Evolutionary conservation across 2,888 invertebrate species (phyloP).

Genomic region (Eretmocerus hayati): DNA sequence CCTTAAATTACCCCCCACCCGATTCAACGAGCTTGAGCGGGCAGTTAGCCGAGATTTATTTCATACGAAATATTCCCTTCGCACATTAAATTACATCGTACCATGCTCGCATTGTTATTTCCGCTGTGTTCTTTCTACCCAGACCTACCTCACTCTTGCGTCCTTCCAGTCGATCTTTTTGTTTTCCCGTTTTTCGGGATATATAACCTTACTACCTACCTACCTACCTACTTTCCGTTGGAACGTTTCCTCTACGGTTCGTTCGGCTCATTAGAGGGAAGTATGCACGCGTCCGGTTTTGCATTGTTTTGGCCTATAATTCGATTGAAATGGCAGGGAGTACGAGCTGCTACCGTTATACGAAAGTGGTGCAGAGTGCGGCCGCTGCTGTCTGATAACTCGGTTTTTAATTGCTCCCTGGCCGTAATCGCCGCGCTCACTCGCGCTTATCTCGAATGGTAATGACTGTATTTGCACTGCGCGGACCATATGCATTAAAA

Average conservation of each 20-base stretch:
- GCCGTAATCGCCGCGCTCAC: neutral
- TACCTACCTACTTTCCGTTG: too few relatives aligned
- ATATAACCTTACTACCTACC: too few relatives aligned
- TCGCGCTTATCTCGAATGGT: neutral
- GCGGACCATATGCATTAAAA: too few relatives aligned
- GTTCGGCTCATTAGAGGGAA: slow-evolving; percentile 11
- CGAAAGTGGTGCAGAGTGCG: neutral
- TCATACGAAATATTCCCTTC: slow-evolving; percentile 43
- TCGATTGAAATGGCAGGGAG: slow-evolving; percentile 4
- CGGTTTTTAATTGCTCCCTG: neutral
- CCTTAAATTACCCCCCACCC: slow-evolving; percentile 44
- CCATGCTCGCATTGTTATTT: too few relatives aligned
- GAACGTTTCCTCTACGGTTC: too few relatives aligned
- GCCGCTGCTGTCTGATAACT: neutral
- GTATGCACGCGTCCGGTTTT: neutral
- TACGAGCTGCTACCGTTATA: too few relatives aligned
- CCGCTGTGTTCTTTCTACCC: neutral
- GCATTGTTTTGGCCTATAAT: neutral
- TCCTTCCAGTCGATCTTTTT: neutral
- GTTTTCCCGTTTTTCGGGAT: too few relatives aligned
- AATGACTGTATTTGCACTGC: neutral
- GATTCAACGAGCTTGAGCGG: slow-evolving; percentile 34
- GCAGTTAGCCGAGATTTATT: slow-evolving; percentile 45
- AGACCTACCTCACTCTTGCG: neutral
- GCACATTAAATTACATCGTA: slow-evolving; percentile 36